phyloP scores from a whole-genome alignment of 2,797 vertebrate genomes.

The Gallinago stenura region DNA sequence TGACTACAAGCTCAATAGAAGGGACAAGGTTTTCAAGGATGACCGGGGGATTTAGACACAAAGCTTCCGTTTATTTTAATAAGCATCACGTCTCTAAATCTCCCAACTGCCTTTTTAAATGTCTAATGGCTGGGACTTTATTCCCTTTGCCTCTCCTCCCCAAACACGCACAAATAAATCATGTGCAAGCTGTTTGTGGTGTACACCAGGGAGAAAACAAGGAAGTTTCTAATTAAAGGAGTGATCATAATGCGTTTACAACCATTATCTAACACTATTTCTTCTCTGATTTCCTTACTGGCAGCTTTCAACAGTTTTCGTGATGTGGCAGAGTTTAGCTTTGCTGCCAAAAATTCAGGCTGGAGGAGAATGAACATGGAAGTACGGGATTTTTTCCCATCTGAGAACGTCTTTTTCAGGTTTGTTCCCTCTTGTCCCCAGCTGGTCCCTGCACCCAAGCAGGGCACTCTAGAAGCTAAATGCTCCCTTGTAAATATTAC shows the following conservation, averaged over 20 bases:
- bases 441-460: neutral
- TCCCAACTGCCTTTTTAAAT: constrained; percentile 27
- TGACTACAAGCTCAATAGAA: neutral
- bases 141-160: constrained; percentile 13
- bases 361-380: neutral
- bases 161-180: constrained; percentile 31
- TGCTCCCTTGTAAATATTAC: neutral
- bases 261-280: constrained; percentile 25
- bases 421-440: neutral
- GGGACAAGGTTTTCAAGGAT: neutral
- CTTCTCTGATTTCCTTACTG: constrained; percentile 25
- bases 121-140: neutral
- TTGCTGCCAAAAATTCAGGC: neutral
- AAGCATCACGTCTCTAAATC: neutral
- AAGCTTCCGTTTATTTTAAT: constrained; percentile 7
- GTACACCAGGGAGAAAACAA: constrained; percentile 29
- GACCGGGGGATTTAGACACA: neutral
- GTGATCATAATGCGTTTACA: neutral
- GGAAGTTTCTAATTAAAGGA: constrained; percentile 47
- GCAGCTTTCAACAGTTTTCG: neutral
- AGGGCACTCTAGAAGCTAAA: neutral
- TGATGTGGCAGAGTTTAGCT: neutral
- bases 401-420: neutral
- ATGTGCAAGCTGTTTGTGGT: neutral
- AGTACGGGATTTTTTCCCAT: neutral